These are phyloP conservation scores for Paramormyrops hopkinsi DNA, from an alignment of 2,797 vertebrate genomes.

Conservation along the genomic window DNA sequence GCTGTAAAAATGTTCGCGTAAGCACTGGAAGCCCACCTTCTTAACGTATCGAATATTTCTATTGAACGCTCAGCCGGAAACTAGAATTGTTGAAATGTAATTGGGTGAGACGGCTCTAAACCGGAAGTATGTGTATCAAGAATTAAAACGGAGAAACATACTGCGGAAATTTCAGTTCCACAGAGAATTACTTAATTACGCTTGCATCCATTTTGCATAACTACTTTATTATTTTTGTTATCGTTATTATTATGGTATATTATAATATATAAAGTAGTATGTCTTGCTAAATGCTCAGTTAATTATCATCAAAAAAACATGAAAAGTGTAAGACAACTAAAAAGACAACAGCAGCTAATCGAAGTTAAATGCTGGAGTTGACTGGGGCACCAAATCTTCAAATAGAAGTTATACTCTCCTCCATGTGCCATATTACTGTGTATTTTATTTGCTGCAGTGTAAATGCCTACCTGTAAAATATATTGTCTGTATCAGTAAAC, in stretches of 20 bases:
- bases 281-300: background rate
- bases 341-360: background rate
- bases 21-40: background rate
- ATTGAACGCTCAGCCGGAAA: background rate
- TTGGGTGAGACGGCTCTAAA: background rate
- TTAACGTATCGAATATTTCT: background rate
- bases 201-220: background rate
- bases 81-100: background rate
- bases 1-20: background rate
- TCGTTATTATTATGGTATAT: background rate
- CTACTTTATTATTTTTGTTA: background rate
- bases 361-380: background rate
- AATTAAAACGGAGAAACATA: background rate
- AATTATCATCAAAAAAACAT: background rate
- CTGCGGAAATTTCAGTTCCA: conserved; percentile 1
- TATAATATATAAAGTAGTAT: background rate
- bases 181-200: background rate
- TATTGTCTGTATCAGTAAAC: background rate
- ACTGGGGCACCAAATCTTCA: background rate
- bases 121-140: conserved; percentile 10
- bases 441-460: background rate
- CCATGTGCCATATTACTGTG: background rate
- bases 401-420: background rate
- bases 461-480: background rate
- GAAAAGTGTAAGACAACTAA: background rate